Percentiles rank a stretch among this genome's conserved stretches.
phyloP scores from a whole-genome alignment of 2,113 vertebrate species.

The Lepisosteus oculatus region DNA sequence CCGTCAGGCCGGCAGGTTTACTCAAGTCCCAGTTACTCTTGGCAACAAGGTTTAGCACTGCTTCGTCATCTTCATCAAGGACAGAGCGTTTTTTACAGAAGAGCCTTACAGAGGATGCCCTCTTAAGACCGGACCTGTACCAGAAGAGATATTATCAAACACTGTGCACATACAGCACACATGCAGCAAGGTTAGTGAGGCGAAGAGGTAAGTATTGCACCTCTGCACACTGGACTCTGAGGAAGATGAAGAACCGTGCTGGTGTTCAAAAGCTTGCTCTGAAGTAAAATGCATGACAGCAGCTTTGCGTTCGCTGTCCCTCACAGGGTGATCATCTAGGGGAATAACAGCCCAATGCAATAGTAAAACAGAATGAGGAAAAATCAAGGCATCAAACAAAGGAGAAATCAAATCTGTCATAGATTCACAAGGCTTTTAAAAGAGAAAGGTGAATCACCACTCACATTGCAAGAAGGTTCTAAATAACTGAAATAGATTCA shows the following conservation, averaged over 20 bases:
- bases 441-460: too few species aligned
- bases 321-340: slow-evolving; percentile 65
- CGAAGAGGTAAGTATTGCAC: neutral
- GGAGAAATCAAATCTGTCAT: too few species aligned
- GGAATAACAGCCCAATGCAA: neutral
- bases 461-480: too few species aligned
- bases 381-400: too few species aligned
- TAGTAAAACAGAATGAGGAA: too few species aligned
- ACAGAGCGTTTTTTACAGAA: slow-evolving; percentile 52
- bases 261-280: slow-evolving; percentile 35
- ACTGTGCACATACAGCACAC: neutral
- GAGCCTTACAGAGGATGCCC: slow-evolving; percentile 47
- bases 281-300: slow-evolving; percentile 63
- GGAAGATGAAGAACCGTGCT: slow-evolving; percentile 17
- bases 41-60: slow-evolving; percentile 58
- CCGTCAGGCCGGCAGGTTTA: slow-evolving; percentile 34
- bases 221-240: neutral
- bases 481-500: too few species aligned
- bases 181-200: neutral
- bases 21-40: slow-evolving; percentile 44
- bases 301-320: slow-evolving; percentile 63
- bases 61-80: slow-evolving; percentile 61
- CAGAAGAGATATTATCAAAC: too few species aligned
- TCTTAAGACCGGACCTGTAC: slow-evolving; percentile 46
- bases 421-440: too few species aligned